phyloP scores from a whole-genome alignment of 2,888 invertebrate genomes.

The Xiphydria camelus region DNA sequence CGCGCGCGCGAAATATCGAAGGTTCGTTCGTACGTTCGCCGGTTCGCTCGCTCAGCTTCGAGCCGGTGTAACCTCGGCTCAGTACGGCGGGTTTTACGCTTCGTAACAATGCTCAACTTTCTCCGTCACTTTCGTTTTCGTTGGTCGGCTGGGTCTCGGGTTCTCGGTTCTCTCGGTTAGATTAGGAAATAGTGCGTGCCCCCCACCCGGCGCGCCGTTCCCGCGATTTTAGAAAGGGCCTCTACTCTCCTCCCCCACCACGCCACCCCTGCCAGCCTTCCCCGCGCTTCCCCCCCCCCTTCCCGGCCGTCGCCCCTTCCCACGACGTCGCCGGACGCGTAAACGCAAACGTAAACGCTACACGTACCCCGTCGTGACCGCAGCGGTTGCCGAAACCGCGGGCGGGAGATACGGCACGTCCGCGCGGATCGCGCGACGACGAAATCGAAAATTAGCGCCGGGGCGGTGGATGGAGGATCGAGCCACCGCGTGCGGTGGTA shows the following conservation, averaged over 20 bases:
- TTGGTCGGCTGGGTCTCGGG: conserved; percentile 40
- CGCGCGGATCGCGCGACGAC: too few relatives aligned
- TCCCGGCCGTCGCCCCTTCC: neutral
- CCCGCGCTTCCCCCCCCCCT: conserved; percentile 4
- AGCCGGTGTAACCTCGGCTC: conserved; percentile 3
- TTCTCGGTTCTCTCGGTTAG: conserved; percentile 29
- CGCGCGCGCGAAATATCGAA: too few relatives aligned
- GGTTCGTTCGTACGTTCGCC: too few relatives aligned
- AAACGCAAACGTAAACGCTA: neutral
- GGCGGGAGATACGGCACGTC: too few relatives aligned
- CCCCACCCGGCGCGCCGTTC: conserved; percentile 36
- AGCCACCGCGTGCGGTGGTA: too few relatives aligned
- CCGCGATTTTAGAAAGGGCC: conserved; percentile 52
- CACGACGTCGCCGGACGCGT: neutral
- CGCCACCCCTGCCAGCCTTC: conserved; percentile 9
- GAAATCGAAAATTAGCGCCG: too few relatives aligned
- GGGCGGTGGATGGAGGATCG: too few relatives aligned
- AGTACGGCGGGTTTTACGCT: conserved; percentile 40
- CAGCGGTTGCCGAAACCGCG: too few relatives aligned
- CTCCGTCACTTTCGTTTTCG: conserved; percentile 58
- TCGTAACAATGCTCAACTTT: conserved; percentile 57
- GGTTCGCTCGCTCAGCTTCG: too few relatives aligned
- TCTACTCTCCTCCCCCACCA: conserved; percentile 21
- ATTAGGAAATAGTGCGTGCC: conserved; percentile 46
- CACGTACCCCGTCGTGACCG: neutral